These are phyloP conservation scores for Sitta carolinensis DNA, from an alignment of 2,797 vertebrate genomes.

Conservation along the genomic window DNA sequence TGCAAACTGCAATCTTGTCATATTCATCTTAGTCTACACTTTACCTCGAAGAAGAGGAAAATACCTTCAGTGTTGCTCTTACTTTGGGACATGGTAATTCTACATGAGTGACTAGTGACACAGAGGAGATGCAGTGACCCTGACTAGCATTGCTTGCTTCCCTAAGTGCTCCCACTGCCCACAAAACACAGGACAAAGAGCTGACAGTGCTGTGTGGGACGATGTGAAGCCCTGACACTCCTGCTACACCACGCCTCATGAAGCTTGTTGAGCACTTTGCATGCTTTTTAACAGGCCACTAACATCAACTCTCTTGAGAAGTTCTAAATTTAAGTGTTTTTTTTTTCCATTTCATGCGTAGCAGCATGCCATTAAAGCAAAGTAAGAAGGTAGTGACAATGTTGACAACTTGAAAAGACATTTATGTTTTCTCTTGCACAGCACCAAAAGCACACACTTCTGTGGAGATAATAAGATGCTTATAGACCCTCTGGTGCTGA, in stretches of 20 bases:
- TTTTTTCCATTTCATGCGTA: background rate
- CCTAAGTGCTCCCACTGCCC: background rate
- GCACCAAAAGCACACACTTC: constrained; percentile 27
- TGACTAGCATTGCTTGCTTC: background rate
- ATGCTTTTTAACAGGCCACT: constrained; percentile 53
- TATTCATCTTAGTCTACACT: background rate
- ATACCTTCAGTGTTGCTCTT: background rate
- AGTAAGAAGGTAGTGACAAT: constrained; percentile 13
- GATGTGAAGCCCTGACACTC: background rate
- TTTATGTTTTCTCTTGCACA: constrained; percentile 77
- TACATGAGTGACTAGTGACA: background rate
- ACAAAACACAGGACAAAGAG: background rate
- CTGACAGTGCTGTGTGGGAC: background rate
- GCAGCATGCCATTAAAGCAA: constrained; percentile 19
- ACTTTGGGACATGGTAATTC: background rate
- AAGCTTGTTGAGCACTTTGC: constrained; percentile 39
- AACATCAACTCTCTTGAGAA: background rate
- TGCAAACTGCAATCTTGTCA: background rate
- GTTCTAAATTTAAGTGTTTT: background rate
- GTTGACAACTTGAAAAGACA: constrained; percentile 47
- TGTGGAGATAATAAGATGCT: constrained; percentile 34
- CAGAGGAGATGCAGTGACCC: background rate
- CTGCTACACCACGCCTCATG: background rate
- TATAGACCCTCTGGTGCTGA: constrained; percentile 76
- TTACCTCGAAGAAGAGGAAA: background rate